Conservation (phyloP, 2,888 invertebrate genomes). For the Lepeophtheirus nordmannii region DNA sequence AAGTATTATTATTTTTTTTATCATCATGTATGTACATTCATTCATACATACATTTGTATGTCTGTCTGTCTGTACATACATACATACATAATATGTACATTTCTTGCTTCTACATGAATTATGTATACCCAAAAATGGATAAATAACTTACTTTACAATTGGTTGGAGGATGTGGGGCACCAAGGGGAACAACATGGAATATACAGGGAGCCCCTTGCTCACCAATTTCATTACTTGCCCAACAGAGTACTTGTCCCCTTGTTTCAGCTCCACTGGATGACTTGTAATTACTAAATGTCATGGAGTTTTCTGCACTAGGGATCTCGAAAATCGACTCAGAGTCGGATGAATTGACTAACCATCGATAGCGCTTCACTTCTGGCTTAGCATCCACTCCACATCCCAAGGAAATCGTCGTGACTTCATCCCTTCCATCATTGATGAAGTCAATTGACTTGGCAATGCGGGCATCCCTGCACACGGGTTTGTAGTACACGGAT, state of each 20-base stretch:
- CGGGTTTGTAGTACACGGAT: slow-evolving; percentile 21
- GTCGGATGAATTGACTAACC: slow-evolving; percentile 19
- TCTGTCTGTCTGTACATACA: too few species aligned
- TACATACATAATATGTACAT: too few species aligned
- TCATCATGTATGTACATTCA: too few species aligned
- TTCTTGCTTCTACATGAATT: too few species aligned
- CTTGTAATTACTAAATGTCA: slow-evolving; percentile 23
- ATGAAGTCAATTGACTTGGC: neutral
- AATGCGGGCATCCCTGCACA: slow-evolving; percentile 14
- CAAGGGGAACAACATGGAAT: slow-evolving; percentile 23
- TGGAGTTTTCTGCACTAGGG: slow-evolving; percentile 15
- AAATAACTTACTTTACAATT: slow-evolving; percentile 14
- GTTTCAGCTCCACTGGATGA: neutral
- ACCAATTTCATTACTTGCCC: slow-evolving; percentile 23
- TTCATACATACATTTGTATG: too few species aligned
- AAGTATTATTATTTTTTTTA: too few species aligned
- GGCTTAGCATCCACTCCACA: slow-evolving; percentile 24
- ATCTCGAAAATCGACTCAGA: slow-evolving; percentile 16
- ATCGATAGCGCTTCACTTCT: slow-evolving; percentile 10
- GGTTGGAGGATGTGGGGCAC: slow-evolving; percentile 11
- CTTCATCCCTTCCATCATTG: slow-evolving; percentile 13
- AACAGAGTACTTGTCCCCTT: slow-evolving; percentile 21
- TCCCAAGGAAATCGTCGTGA: neutral
- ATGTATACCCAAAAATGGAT: too few species aligned
- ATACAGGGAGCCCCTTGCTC: slow-evolving; percentile 22